Conservation (phyloP, 1,140 invertebrate species). For the Himalopsyche phryganea region DNA sequence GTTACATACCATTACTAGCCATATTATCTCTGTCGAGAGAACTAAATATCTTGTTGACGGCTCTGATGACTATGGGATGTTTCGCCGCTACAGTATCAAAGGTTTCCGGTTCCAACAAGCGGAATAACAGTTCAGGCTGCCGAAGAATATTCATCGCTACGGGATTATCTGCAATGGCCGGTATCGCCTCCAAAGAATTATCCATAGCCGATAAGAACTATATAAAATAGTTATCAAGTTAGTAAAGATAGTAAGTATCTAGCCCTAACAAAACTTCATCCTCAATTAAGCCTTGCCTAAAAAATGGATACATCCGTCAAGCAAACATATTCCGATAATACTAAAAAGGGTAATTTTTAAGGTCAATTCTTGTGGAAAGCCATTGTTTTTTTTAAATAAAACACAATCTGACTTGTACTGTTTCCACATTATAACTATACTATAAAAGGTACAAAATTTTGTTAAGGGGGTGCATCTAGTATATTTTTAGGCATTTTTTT, state of each 20-base stretch:
- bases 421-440: no score
- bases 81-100: conserved; percentile 16
- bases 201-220: conserved; percentile 12
- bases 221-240: neutral
- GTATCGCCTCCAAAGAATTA: conserved; percentile 15
- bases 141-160: conserved; percentile 24
- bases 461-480: no score
- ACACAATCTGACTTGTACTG: no score
- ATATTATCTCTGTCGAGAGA: neutral
- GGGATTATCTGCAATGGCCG: conserved; percentile 21
- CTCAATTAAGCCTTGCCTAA: neutral
- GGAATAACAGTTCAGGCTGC: conserved; percentile 24
- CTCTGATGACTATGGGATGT: conserved; percentile 25
- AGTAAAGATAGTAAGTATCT: neutral
- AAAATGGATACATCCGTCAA: neutral
- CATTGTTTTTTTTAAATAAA: no score
- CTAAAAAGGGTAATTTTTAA: neutral
- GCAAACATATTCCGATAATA: neutral
- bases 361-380: neutral
- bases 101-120: conserved; percentile 18
- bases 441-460: no score
- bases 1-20: neutral
- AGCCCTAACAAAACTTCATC: neutral
- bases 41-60: conserved; percentile 18
- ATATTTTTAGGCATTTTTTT: no score